Evolutionary conservation across 2,888 invertebrate species (phyloP).

Genomic region (Acronicta alni): DNA sequence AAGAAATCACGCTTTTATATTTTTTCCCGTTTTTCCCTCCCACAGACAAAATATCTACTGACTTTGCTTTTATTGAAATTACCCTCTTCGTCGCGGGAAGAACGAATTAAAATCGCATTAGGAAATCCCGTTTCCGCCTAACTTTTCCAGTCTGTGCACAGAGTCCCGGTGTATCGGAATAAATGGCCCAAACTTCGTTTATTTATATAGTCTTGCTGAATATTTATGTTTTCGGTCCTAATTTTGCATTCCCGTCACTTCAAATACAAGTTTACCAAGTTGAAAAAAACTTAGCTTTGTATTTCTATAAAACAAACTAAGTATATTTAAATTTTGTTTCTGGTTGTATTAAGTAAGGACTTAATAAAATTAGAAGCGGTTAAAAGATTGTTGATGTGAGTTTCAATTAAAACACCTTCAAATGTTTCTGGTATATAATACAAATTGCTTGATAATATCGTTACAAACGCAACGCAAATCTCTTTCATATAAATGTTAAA

Average conservation of each 20-base stretch:
- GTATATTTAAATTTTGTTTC: constrained; percentile 50
- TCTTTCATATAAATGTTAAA: constrained; percentile 9
- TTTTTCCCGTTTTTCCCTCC: constrained; percentile 64
- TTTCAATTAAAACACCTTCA: not conserved
- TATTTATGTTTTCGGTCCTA: constrained; percentile 84
- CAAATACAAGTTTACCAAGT: constrained; percentile 68
- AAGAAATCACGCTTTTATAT: constrained; percentile 52
- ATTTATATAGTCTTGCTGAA: constrained; percentile 87
- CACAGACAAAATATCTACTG: constrained; percentile 73
- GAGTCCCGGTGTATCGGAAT: constrained; percentile 87
- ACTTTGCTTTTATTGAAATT: constrained; percentile 85
- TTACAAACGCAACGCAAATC: constrained; percentile 12
- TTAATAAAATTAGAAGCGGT: constrained; percentile 34
- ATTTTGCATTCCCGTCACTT: constrained; percentile 82
- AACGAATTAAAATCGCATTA: constrained; percentile 89
- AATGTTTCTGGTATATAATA: constrained; percentile 15
- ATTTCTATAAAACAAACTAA: constrained; percentile 57
- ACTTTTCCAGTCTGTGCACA: constrained; percentile 86
- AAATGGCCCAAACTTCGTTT: constrained; percentile 88
- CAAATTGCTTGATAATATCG: constrained; percentile 6
- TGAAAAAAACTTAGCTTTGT: constrained; percentile 62
- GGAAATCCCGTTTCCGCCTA: constrained; percentile 87
- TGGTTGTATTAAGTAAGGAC: constrained; percentile 29
- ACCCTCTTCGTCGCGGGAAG: constrained; percentile 84
- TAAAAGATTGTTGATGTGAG: constrained; percentile 15